Conservation (phyloP, 2,113 vertebrate genomes). For the Cercopithecus mona region DNA sequence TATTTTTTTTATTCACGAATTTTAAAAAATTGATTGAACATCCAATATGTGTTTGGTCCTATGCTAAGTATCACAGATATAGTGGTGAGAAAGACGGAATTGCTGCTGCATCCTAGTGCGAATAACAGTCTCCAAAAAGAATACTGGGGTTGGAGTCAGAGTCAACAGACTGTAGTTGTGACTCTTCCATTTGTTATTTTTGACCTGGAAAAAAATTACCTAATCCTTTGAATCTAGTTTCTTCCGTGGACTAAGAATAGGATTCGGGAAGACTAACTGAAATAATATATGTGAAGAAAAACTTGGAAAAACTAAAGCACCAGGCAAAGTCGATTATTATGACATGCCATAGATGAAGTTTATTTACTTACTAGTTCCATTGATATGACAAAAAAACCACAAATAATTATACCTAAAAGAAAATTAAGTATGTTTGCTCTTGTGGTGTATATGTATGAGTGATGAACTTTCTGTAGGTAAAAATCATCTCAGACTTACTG, state of each 20-base stretch:
- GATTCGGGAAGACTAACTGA: neutral
- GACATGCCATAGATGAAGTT: neutral
- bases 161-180: neutral
- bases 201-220: neutral
- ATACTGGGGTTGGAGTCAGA: neutral
- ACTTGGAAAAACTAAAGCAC: neutral
- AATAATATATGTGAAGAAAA: neutral
- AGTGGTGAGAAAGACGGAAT: neutral
- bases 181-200: neutral
- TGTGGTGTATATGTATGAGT: neutral
- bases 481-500: neutral
- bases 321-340: neutral
- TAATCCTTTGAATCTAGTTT: neutral
- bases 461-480: neutral
- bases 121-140: neutral
- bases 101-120: accelerated
- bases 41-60: neutral
- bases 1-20: neutral
- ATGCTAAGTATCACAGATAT: too few species aligned
- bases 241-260: neutral
- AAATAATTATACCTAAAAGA: neutral
- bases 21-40: too few species aligned
- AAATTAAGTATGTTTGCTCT: neutral
- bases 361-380: neutral
- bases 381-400: neutral